phyloP scores from a whole-genome alignment of 2,113 vertebrate species.

The Pelodiscus sinensis region DNA sequence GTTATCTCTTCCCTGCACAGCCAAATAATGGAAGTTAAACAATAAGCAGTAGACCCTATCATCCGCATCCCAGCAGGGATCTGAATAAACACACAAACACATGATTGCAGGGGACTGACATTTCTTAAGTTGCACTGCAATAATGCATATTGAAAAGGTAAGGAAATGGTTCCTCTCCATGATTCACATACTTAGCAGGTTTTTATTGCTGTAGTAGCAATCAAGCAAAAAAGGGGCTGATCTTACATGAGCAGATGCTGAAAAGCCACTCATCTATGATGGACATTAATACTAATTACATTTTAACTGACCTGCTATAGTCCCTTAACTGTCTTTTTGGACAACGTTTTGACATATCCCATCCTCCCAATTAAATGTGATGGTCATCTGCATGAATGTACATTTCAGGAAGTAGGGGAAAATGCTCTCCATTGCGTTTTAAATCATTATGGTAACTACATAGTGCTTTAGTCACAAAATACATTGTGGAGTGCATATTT shows the following conservation, averaged over 20 bases:
- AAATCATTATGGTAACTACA: background rate
- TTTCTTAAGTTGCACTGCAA: constrained; percentile 62
- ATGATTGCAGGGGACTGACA: constrained; percentile 24
- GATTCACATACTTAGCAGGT: constrained; percentile 25
- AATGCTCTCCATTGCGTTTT: constrained; percentile 14
- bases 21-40: constrained; percentile 56
- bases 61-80: constrained; percentile 15
- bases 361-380: constrained; percentile 42
- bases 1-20: background rate
- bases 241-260: background rate
- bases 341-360: constrained; percentile 37
- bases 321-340: constrained; percentile 56
- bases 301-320: constrained; percentile 51
- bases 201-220: constrained; percentile 47
- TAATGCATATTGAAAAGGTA: constrained; percentile 58
- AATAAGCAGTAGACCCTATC: constrained; percentile 18
- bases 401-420: background rate
- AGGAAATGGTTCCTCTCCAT: constrained; percentile 46
- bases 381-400: constrained; percentile 3
- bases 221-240: constrained; percentile 59
- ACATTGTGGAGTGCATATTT: background rate
- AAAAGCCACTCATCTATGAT: constrained; percentile 52
- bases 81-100: constrained; percentile 53
- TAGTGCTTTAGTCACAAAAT: constrained; percentile 25
- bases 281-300: constrained; percentile 40